Evolutionary conservation across 2,888 invertebrate genomes (phyloP).

Genomic region (Trypoxylon attenuatum): DNA sequence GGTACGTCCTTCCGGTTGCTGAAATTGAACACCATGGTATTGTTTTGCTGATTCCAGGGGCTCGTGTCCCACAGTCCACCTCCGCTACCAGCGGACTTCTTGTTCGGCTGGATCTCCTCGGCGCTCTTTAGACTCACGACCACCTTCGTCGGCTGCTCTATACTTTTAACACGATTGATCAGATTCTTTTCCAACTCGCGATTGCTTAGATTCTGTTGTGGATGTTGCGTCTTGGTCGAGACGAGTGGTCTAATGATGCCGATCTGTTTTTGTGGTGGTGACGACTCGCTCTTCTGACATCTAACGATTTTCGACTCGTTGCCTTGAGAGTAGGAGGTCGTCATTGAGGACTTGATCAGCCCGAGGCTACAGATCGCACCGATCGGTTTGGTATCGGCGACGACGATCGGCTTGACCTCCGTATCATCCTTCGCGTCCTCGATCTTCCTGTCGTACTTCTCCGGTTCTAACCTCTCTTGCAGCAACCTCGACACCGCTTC

Average conservation of each 20-base stretch:
- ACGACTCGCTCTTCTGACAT: constrained; percentile 58
- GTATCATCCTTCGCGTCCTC: constrained; percentile 27
- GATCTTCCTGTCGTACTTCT: constrained; percentile 32
- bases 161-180: constrained; percentile 81
- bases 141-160: constrained; percentile 75
- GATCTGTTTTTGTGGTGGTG: constrained; percentile 75
- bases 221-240: constrained; percentile 70
- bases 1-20: constrained; percentile 89
- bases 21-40: constrained; percentile 91
- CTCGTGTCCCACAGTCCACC: constrained; percentile 74
- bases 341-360: constrained; percentile 59
- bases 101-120: constrained; percentile 70
- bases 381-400: constrained; percentile 58
- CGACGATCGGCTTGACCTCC: constrained; percentile 20
- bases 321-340: constrained; percentile 55
- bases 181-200: constrained; percentile 82
- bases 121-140: constrained; percentile 74
- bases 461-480: constrained; percentile 47
- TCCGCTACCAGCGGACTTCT: constrained; percentile 60
- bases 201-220: constrained; percentile 76
- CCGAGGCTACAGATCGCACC: constrained; percentile 67
- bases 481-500: constrained; percentile 42
- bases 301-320: constrained; percentile 66
- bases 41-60: constrained; percentile 78
- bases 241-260: constrained; percentile 76